Evolutionary conservation across 2,888 invertebrate genomes (phyloP).

Genomic region (Hipparchia sbordonii): DNA sequence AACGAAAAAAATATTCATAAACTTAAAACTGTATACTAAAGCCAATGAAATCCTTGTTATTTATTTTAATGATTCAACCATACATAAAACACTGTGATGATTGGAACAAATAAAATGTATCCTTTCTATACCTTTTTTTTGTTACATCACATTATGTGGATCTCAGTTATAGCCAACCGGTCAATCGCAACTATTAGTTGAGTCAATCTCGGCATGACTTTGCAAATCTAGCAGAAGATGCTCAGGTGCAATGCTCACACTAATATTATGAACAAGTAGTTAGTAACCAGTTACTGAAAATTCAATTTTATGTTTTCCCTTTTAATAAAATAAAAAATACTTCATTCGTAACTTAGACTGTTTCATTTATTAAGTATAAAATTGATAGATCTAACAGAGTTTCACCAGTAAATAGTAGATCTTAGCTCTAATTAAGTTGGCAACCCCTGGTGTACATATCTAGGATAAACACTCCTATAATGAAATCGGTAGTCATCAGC

Average conservation of each 20-base stretch:
- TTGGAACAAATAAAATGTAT: neutral
- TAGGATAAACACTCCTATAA: neutral
- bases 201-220: too few species aligned
- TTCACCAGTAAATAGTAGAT: too few species aligned
- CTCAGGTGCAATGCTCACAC: too few species aligned
- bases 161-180: neutral
- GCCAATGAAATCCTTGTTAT: neutral
- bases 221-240: too few species aligned
- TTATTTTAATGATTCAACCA: slow-evolving; percentile 11
- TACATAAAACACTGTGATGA: neutral
- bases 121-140: slow-evolving; percentile 2
- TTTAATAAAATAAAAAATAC: too few species aligned
- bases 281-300: too few species aligned
- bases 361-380: too few species aligned
- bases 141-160: neutral
- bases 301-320: too few species aligned
- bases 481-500: neutral
- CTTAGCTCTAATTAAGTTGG: neutral
- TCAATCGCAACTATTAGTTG: too few species aligned
- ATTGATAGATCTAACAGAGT: too few species aligned
- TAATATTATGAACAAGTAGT: too few species aligned
- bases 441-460: neutral
- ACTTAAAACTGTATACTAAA: neutral
- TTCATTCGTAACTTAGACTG: too few species aligned
- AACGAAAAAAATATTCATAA: neutral